Evolutionary conservation across 2,113 vertebrate species (phyloP), one percentile per base, ranked within the genome.

Genomic region (Chloropsis cyanopogon): DNA sequence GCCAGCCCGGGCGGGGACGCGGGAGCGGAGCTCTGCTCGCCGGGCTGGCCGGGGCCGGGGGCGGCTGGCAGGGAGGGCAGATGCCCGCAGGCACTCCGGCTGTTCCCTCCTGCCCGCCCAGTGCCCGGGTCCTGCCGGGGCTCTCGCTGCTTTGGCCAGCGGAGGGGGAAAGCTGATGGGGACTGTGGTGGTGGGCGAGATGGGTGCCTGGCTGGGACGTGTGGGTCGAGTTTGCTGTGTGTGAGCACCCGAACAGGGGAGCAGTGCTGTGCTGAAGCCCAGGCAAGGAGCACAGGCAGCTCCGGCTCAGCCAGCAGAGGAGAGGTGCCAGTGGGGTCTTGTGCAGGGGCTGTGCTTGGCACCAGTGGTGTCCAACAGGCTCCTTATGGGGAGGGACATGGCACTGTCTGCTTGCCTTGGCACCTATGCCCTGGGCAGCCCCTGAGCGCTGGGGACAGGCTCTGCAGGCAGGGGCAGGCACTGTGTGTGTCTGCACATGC

Each of bases 111-210:
- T 25, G 54, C 31, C 50, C 2, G 0, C 54, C 25, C 73, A 8
- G 65, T 39, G 4, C 14, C 59, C 1, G 3, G 4, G 3, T 8
- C 24, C 35, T 19, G 44, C 49, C 22, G 4, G 46, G 31, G 71
- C 4, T 53, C 56, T 57, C 8, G 0, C 31, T 0, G 16, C 49
- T 44, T 88, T 2, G 7, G 49, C 50, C 63, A 12, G 63, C 0
- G 42, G 24, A 61, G 42, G n/a, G 31, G 39, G 41, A 47, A 39
- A 18, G 37, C 23, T 33, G 88, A 39, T 64, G 73, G 41, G 47
- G 41, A 35, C 35, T 3, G 3, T 6, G 61, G 41, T 54, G 46
- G 13, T 1, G 0, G 0, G 35, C 0, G 3, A 31, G 31, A 20
- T 18, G 53, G 10, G 13, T 23, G 39, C 53, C 52, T 68, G 80